Percentiles rank a stretch among this genome's conserved stretches.
Conservation (phyloP, 2,113 vertebrate genomes). For the Merops nubicus region DNA sequence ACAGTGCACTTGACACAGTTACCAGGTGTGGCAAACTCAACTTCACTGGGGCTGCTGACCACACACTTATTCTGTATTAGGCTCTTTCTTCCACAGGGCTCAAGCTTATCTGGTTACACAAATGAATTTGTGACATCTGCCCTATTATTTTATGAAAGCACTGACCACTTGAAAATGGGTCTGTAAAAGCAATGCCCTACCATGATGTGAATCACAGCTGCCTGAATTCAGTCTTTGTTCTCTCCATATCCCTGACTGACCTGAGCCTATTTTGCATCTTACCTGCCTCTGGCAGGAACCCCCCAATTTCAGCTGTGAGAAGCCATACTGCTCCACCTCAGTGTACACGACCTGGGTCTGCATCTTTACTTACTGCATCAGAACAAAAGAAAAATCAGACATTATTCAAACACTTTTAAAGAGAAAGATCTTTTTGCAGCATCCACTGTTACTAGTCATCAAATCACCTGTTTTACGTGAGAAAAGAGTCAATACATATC, state of each 20-base stretch:
- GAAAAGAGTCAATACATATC: neutral
- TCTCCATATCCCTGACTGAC: accelerated
- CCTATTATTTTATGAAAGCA: neutral
- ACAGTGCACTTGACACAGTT: neutral
- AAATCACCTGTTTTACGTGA: neutral
- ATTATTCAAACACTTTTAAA: neutral
- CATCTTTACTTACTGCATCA: neutral
- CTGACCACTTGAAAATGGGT: neutral
- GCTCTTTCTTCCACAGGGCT: neutral
- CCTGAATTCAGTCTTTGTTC: neutral
- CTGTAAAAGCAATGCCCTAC: neutral
- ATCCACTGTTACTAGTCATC: neutral
- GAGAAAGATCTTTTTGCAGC: neutral
- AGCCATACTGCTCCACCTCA: neutral
- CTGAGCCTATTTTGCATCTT: neutral
- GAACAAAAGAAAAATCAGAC: neutral
- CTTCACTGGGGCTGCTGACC: neutral
- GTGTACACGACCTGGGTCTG: neutral
- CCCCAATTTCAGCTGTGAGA: neutral
- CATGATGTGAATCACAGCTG: neutral
- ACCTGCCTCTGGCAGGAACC: neutral
- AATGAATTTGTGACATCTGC: neutral
- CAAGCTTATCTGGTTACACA: neutral
- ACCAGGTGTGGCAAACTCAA: neutral
- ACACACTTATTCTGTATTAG: neutral